Conservation (phyloP, 1,140 invertebrate species). For the Liolophura sinensis region DNA sequence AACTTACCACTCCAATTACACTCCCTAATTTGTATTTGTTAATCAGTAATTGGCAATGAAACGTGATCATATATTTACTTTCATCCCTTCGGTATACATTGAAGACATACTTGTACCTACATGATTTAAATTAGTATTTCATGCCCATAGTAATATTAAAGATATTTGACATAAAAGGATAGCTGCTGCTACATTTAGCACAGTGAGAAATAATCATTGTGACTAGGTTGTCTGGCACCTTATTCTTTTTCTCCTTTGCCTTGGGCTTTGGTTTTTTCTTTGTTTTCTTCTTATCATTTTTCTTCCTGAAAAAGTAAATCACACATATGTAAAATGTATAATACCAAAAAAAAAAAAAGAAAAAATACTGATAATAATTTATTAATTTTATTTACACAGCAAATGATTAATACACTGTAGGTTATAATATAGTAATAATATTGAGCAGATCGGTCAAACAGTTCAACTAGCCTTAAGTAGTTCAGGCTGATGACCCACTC, state of each 20-base stretch:
- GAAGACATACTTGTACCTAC: too few relatives aligned
- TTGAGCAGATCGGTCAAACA: too few relatives aligned
- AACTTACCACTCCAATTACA: too few relatives aligned
- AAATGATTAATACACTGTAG: background rate
- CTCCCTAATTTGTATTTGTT: too few relatives aligned
- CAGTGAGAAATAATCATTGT: constrained; percentile 3
- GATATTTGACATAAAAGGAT: background rate
- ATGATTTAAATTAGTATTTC: background rate
- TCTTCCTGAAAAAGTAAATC: constrained; percentile 42
- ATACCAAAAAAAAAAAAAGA: too few relatives aligned
- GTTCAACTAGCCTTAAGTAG: too few relatives aligned
- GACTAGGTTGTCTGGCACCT: too few relatives aligned
- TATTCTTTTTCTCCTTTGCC: constrained; percentile 50
- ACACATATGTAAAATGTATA: background rate
- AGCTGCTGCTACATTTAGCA: background rate
- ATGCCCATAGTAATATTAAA: background rate
- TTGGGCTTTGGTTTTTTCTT: constrained; percentile 54
- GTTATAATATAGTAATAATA: background rate
- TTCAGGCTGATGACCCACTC: too few relatives aligned
- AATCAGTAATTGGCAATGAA: too few relatives aligned
- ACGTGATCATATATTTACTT: too few relatives aligned
- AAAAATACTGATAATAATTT: background rate
- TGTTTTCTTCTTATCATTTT: constrained; percentile 50
- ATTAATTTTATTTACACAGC: background rate
- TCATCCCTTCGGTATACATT: too few relatives aligned